Conservation (phyloP, 2,888 invertebrate genomes). For the Digitonthophagus gazella region DNA sequence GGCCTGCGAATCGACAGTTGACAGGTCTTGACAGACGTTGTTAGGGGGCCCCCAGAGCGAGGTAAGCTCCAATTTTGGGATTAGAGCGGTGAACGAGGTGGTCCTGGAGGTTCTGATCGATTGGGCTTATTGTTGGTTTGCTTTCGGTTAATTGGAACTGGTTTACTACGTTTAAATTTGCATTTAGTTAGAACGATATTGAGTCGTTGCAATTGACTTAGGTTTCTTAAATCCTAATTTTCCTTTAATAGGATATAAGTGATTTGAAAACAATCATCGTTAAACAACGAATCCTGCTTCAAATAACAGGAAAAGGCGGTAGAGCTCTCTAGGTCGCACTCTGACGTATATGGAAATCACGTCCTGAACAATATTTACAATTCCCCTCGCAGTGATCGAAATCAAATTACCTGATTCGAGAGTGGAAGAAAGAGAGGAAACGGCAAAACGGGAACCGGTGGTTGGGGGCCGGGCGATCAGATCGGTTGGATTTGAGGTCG, state of each 20-base stretch:
- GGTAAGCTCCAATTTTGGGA: constrained; percentile 15
- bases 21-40: constrained; percentile 38
- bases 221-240: background rate
- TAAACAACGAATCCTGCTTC: too few species aligned
- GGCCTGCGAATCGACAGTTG: constrained; percentile 33
- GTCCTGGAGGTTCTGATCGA: background rate
- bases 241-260: too few species aligned
- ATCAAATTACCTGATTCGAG: background rate
- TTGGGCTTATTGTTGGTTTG: background rate
- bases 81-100: constrained; percentile 8
- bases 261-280: too few species aligned
- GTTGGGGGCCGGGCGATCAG: background rate
- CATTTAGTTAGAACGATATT: background rate
- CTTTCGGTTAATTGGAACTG: background rate
- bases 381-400: background rate
- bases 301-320: too few species aligned
- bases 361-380: background rate
- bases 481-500: background rate
- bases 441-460: background rate
- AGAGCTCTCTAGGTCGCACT: too few species aligned
- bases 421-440: background rate
- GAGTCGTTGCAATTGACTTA: background rate
- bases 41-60: constrained; percentile 29
- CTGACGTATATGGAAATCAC: background rate
- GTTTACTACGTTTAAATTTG: background rate